These are phyloP conservation scores for Aplodontia rufa DNA, from an alignment of 2,113 vertebrate genomes.

Conservation along the genomic window DNA sequence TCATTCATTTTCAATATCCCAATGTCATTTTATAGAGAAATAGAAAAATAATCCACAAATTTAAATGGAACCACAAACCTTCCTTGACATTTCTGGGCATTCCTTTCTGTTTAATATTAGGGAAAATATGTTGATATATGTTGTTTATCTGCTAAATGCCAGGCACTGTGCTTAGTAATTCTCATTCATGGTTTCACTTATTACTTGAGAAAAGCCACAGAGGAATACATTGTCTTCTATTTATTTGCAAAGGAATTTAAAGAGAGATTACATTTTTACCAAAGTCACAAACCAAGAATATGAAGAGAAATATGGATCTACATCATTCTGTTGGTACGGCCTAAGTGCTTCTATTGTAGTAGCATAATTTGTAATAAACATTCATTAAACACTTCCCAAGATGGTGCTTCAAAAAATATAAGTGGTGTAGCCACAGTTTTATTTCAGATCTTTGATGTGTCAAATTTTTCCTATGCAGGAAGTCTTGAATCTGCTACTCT, in stretches of 20 bases:
- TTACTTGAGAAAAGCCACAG: background rate
- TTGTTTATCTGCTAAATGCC: background rate
- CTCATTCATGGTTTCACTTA: background rate
- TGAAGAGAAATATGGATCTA: background rate
- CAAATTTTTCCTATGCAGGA: background rate
- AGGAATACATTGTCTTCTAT: background rate
- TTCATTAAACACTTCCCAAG: background rate
- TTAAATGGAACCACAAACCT: too few species aligned
- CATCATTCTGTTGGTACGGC: background rate
- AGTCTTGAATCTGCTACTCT: background rate
- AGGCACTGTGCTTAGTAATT: background rate
- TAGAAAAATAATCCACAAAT: too few species aligned
- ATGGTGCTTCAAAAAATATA: background rate
- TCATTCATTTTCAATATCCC: too few species aligned
- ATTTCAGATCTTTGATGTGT: background rate
- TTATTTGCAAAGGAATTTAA: background rate
- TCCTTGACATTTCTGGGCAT: too few species aligned
- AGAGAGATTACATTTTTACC: background rate
- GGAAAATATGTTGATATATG: background rate
- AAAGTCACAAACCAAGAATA: background rate
- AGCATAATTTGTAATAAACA: background rate
- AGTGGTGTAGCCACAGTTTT: too few species aligned
- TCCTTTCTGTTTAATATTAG: background rate
- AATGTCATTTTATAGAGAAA: too few species aligned
- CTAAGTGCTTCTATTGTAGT: too few species aligned